phyloP scores from a whole-genome alignment of 1,140 invertebrate species.

The Eueides isabella region DNA sequence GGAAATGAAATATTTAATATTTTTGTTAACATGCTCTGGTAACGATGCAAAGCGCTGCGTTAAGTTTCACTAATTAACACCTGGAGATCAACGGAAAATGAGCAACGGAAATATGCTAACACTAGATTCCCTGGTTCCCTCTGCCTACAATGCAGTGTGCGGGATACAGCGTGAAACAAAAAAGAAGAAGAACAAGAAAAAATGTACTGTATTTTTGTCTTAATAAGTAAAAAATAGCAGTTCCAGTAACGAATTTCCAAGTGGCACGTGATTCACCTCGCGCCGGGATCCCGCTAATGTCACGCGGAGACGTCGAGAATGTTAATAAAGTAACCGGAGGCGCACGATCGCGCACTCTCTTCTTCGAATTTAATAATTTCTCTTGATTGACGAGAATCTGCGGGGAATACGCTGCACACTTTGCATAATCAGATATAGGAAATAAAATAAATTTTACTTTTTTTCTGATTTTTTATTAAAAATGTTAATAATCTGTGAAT shows the following conservation, averaged over 20 bases:
- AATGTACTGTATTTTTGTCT: no score
- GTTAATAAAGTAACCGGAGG: constrained; percentile 38
- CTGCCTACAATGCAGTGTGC: no score
- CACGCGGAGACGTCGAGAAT: constrained; percentile 33
- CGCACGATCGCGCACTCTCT: constrained; percentile 25
- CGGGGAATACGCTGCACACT: constrained; percentile 18
- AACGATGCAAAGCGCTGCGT: no score
- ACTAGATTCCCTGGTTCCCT: no score
- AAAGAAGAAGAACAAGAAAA: no score
- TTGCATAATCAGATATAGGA: constrained; percentile 22
- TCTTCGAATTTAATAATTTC: constrained; percentile 41
- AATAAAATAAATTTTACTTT: not conserved
- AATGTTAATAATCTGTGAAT: not conserved
- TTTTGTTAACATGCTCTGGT: no score
- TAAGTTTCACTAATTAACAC: no score
- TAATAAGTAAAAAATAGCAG: not conserved
- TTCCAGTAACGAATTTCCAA: constrained; percentile 18
- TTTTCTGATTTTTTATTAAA: not conserved
- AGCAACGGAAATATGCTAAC: no score
- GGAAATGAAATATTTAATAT: no score
- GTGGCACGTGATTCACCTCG: constrained; percentile 31
- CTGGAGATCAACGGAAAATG: no score
- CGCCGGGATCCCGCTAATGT: constrained; percentile 17
- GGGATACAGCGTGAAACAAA: no score
- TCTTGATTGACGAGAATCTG: constrained; percentile 38